Evolutionary conservation across 2,797 vertebrate genomes (phyloP), one percentile per base, ranked within the genome.

Genomic region (Notamacropus eugenii): DNA sequence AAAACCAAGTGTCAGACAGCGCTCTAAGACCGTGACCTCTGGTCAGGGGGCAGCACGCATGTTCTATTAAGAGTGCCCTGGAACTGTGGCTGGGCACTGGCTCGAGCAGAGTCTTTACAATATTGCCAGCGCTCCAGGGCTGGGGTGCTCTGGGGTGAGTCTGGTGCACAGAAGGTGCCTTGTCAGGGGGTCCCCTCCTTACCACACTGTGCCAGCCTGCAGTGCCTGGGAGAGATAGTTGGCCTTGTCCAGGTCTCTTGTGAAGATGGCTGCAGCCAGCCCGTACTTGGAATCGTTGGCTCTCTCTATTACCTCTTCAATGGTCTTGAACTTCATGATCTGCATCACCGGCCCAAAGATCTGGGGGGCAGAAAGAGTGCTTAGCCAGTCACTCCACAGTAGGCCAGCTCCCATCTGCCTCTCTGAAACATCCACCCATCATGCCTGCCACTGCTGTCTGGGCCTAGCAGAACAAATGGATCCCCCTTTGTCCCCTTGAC

Each of bases 291-390:
- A 98, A 96, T 99, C 98, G 0, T 99, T 99, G 96, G 99, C 99
- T 98, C 99, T 99, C 46, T 98, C 98, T 5, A 99, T 96, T 0
- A 99, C 99, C 97, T 99, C 99, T 97, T 99, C 99, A 0, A 99
- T 93, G 0, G 99, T 99, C 95, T 99, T 99, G 98, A 99, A 99
- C 98, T 99, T 99, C 55, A 99, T 97, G 93, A 99, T 99, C 98
- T 99, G 99, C 99, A 99, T 99, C 90, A 99, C 99, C 0, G 99
- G 99, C 57, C 99, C 99, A 82, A 99, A 99, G 95, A 99, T 99
- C 99, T 99, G 95, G 29, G 92, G 93, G 82, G 0, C 92, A 93
- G 87, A 24, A 0, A 1, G 82, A 90, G 12, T 90, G 40, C 52
- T 52, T 52, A 52, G 31, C 19, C 0, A 58, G 40, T 56, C 58